Conservation (phyloP, 2,113 vertebrate genomes). For the Phylloscopus whistleri region DNA sequence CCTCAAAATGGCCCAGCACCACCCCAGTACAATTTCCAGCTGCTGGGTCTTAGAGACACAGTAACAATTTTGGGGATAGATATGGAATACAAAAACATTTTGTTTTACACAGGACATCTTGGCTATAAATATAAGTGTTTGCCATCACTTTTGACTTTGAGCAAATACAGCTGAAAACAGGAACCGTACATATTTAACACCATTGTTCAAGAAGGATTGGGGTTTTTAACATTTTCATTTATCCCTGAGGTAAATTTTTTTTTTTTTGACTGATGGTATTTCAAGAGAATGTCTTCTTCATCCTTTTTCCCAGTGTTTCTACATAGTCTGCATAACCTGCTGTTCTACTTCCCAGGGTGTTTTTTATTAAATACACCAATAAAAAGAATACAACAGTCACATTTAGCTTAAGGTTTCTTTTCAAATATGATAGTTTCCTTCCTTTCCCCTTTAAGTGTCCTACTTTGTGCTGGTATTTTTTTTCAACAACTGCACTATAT, state of each 20-base stretch:
- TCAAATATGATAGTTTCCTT: not conserved
- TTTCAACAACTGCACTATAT: not conserved
- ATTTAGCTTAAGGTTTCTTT: not conserved
- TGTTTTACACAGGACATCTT: not conserved
- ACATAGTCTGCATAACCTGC: not conserved
- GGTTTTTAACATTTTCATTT: not conserved
- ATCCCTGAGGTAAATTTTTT: not conserved
- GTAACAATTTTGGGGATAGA: not conserved
- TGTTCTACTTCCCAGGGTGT: not conserved
- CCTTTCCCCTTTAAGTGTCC: not conserved
- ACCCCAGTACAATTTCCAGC: fast-evolving
- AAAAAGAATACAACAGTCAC: not conserved
- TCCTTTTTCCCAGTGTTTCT: not conserved
- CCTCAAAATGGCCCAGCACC: too few species aligned
- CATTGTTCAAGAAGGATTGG: not conserved
- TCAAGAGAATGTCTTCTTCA: not conserved
- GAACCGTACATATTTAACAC: not conserved
- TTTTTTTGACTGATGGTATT: not conserved
- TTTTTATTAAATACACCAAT: not conserved
- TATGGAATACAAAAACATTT: not conserved
- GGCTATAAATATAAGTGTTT: not conserved
- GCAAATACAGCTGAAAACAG: not conserved
- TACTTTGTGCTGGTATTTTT: not conserved
- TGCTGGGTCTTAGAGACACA: not conserved
- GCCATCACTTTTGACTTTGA: not conserved